Percentiles rank a stretch among this genome's conserved stretches.
Conservation (phyloP, 2,113 vertebrate genomes). For the Pomatostomus ruficeps region DNA sequence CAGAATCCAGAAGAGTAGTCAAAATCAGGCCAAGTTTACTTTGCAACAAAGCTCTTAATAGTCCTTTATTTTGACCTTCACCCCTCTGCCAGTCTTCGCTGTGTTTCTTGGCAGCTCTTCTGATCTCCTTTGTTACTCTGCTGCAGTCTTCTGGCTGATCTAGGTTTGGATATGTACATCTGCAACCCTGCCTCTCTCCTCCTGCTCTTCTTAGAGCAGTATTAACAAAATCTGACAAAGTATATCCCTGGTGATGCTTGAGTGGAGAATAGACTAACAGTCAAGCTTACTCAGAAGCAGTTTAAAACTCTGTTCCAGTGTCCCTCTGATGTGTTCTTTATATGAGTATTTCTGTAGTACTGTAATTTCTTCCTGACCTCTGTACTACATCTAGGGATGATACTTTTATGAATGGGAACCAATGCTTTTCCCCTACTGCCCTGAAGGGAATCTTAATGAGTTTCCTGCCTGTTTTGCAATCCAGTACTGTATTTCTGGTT, state of each 20-base stretch:
- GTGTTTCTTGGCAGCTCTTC: not conserved
- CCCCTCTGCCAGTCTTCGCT: not conserved
- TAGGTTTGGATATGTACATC: not conserved
- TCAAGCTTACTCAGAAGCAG: not conserved
- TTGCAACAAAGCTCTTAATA: not conserved
- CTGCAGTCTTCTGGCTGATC: not conserved
- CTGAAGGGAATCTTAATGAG: slow-evolving; percentile 41
- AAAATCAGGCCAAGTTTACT: not conserved
- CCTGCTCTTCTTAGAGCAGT: not conserved
- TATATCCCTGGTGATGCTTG: not conserved
- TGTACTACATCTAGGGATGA: not conserved
- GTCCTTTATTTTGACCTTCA: not conserved
- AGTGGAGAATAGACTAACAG: not conserved
- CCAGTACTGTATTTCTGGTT: slow-evolving; percentile 17
- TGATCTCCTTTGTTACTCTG: not conserved
- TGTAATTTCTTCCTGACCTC: slow-evolving; percentile 7
- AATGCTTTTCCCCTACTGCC: not conserved
- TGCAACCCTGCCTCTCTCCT: not conserved
- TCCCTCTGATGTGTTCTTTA: not conserved
- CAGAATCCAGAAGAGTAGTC: not conserved
- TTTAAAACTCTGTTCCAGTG: not conserved
- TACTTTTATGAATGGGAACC: not conserved
- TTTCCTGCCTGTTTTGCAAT: slow-evolving; percentile 35
- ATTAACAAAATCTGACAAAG: not conserved
- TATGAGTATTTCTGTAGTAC: not conserved